A percentile compares a stretch with the other conserved stretches of the same genome.
These are phyloP conservation scores for Unio delphinus DNA, from an alignment of 2,888 invertebrate species.

Conservation along the genomic window DNA sequence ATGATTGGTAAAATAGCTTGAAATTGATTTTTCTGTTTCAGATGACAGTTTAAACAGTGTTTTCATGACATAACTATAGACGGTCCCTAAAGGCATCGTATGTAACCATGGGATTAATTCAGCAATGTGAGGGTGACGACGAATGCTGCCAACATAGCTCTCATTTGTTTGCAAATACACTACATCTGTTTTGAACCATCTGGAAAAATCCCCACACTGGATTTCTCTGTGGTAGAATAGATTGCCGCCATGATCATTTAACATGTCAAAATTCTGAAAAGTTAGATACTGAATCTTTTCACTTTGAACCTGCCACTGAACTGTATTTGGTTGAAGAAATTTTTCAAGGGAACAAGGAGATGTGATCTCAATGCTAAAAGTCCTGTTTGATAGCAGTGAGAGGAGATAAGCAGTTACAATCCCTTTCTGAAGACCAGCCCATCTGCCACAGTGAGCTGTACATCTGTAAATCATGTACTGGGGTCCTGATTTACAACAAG, in stretches of 20 bases:
- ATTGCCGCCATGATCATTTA: background rate
- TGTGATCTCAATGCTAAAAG: conserved; percentile 10
- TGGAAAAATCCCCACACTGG: background rate
- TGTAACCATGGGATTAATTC: conserved; percentile 16
- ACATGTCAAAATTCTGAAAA: conserved; percentile 5
- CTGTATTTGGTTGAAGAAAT: conserved; percentile 12
- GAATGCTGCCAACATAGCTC: conserved; percentile 9
- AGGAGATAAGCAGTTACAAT: conserved; percentile 13
- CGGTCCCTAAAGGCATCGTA: conserved; percentile 5
- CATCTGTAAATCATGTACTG: conserved; percentile 16
- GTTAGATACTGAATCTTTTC: conserved; percentile 1
- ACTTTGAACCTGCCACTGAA: conserved; percentile 10
- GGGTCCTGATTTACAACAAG: too few relatives aligned
- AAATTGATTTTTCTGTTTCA: background rate
- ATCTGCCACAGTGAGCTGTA: conserved; percentile 11
- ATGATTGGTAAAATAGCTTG: conserved; percentile 1
- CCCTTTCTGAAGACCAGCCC: conserved; percentile 15
- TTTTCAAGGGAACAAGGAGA: conserved; percentile 12
- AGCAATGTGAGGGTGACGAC: conserved; percentile 7
- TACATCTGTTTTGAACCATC: conserved; percentile 2
- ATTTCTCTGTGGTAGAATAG: conserved; percentile 4
- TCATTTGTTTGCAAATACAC: conserved; percentile 14
- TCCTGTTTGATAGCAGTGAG: conserved; percentile 11
- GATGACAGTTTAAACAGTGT: conserved; percentile 12
- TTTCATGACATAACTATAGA: conserved; percentile 9